These are phyloP conservation scores for Falco columbarius DNA, from an alignment of 2,797 vertebrate genomes.

Conservation along the genomic window DNA sequence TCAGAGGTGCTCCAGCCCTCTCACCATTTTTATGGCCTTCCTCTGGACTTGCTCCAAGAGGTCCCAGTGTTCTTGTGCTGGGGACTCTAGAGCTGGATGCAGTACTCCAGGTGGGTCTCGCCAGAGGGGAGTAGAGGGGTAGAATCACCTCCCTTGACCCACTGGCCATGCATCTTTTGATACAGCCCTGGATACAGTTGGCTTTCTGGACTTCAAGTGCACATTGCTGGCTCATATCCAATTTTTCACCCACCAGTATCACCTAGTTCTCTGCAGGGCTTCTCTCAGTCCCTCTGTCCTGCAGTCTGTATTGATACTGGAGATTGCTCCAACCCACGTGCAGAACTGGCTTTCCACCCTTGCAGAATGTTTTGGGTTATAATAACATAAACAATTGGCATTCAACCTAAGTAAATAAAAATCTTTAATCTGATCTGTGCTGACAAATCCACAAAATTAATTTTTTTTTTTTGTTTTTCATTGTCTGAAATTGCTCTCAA, in stretches of 20 bases:
- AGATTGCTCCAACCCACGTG: too few species aligned
- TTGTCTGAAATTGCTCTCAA: background rate
- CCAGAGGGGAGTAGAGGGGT: background rate
- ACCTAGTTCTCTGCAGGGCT: accelerated
- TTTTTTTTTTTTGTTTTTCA: background rate
- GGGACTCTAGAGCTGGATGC: background rate
- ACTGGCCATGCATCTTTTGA: background rate
- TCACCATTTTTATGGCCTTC: background rate
- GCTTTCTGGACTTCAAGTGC: background rate
- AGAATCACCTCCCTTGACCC: background rate
- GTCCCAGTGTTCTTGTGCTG: background rate
- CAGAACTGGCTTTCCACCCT: background rate
- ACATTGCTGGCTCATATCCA: background rate
- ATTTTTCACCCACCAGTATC: accelerated
- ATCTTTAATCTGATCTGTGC: background rate
- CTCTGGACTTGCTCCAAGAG: too few species aligned
- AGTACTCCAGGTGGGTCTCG: background rate
- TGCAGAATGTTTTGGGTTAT: background rate
- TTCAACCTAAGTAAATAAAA: background rate
- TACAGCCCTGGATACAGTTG: background rate
- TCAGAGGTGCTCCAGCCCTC: background rate
- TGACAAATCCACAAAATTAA: background rate
- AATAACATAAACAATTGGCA: background rate
- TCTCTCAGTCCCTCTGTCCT: background rate
- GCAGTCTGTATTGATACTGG: background rate